Percentiles rank a stretch among this genome's conserved stretches.
Evolutionary conservation across 1,140 invertebrate genomes (phyloP).

Genomic region (Hycleus phaleratus): DNA sequence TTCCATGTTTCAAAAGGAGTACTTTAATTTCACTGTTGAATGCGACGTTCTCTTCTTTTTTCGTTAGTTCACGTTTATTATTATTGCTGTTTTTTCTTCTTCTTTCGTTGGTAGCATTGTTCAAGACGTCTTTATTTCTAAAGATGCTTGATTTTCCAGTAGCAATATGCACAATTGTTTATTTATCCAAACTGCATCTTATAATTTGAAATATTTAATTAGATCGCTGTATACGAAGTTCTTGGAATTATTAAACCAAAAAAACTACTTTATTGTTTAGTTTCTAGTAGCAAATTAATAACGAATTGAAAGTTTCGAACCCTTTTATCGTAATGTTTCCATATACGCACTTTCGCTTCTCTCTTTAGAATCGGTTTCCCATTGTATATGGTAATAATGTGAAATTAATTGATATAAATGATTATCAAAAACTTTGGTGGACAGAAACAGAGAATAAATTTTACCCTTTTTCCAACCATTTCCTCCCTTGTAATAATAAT

Average conservation of each 20-base stretch:
- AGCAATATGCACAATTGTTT: not conserved
- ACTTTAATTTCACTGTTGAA: not conserved
- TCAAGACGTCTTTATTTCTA: too few species aligned
- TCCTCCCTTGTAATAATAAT: too few species aligned
- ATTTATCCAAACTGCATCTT: not conserved
- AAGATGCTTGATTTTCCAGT: not conserved
- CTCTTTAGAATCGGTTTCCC: not conserved
- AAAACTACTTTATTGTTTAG: not conserved
- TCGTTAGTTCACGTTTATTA: too few species aligned
- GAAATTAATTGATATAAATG: constrained; percentile 15
- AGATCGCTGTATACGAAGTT: not conserved
- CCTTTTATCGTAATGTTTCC: not conserved
- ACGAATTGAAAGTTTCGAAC: not conserved
- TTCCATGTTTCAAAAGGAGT: not conserved
- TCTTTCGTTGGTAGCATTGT: too few species aligned
- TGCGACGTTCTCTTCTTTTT: not conserved
- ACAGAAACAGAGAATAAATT: not conserved
- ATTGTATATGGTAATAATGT: constrained; percentile 3
- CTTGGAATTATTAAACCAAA: not conserved
- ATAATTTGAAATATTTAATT: too few species aligned
- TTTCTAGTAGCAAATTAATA: not conserved
- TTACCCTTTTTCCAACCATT: not conserved
- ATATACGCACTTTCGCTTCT: not conserved
- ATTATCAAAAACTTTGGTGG: not conserved
- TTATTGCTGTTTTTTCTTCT: too few species aligned